Base-by-base conservation (phyloP, 2,888 invertebrate species). In the Lacanobia oleracea region DNA sequence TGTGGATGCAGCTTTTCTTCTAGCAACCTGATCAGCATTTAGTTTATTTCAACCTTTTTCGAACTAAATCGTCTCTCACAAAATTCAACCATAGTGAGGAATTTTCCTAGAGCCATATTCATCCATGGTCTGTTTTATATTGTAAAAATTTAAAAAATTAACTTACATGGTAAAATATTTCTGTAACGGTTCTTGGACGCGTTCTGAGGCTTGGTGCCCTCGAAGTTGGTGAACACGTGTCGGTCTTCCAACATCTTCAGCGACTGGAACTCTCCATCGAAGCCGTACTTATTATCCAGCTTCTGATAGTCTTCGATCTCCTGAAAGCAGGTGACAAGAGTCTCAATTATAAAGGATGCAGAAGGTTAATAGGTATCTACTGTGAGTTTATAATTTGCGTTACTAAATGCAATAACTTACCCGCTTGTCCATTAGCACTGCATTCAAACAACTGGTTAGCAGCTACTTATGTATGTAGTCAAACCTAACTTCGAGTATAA, bases 211-310 rank as follows among this genome's bases (percentile, higher is more conserved):
- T 97, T 97, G 86, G 97, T 97, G 43, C 99, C 99, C 93, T 99
- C 99, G 84, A 97, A 97, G 56, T 99, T 97, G 23, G 98, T 98
- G 93, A 98, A 98, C 66, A 98, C 96, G 91, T 98, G 98, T 84
- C 98, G 97, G 86, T 98, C 98, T 91, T 99, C 99, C 91, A 98
- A 97, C 89, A 98, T 97, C 91, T 99, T 99, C 81, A 99, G 93
- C 57, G 98, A 98, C 95, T 99, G 99, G 93, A 99, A 99, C 94
- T 99, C 99, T 91, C 98, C 99, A 97, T 99, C 99, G 91, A 99
- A 99, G 5, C 99, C 95, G 74, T 89, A 85, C 56, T 88, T 91
- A 51, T 75, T 78, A 6, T 92, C 91, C 27, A 87, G 51, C 51
- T 89, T 88, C 27, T 87, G 87, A 40, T 81, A 83, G 33, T 91